Base-by-base conservation (phyloP, 1,140 invertebrate genomes). In the Procambarus virginalis region DNA sequence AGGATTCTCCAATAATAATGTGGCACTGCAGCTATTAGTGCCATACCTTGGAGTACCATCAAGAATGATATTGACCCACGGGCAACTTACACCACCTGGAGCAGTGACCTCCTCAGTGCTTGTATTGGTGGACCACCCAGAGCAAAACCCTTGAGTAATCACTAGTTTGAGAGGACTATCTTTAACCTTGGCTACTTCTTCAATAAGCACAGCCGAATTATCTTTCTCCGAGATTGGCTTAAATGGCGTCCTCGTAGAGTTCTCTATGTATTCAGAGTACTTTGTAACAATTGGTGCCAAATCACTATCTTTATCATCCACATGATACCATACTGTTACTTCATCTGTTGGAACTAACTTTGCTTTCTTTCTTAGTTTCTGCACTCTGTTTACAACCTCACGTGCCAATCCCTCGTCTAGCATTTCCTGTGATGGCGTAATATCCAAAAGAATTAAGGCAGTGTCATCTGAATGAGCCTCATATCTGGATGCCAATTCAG, bases 341-440 rank as follows among this genome's bases (percentile, higher is more conserved):
- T 96, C 96, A 94, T 99, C 98, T 12, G 97, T 97, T 0, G 98
- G 98, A 34, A 98, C 96, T 17, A 99, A 94, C 93, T 97, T 96
- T 2, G 97, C 98, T 94, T 99, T 98, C 94, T 99, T 99, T n/a
- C 99, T 95, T 0, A 99, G 94, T 94, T 99, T 99, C 93, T 99
- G 99, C 68, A 99, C 95, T 75, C 99, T 96, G 93, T 99, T 99
- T 49, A 99, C 98, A 10, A 99, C 96, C 94, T 99, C 99, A 88
- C 99, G 95, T 0, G 98, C 97, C 86, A 97, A 95, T 49, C 98
- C 98, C 95, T 99, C 98, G 93, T 99, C 96, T 86, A 97, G 94
- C 96, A 99, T 97, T 3, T 96, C 96, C 92, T 97, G 96, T 94
- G 99, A 98, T 2, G 97, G 95, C 45, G 93, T 94, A 14, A 95